Percentiles rank a stretch among this genome's conserved stretches.
These are phyloP conservation scores for Ostrea edulis DNA, from an alignment of 1,140 invertebrate species.

Conservation along the genomic window DNA sequence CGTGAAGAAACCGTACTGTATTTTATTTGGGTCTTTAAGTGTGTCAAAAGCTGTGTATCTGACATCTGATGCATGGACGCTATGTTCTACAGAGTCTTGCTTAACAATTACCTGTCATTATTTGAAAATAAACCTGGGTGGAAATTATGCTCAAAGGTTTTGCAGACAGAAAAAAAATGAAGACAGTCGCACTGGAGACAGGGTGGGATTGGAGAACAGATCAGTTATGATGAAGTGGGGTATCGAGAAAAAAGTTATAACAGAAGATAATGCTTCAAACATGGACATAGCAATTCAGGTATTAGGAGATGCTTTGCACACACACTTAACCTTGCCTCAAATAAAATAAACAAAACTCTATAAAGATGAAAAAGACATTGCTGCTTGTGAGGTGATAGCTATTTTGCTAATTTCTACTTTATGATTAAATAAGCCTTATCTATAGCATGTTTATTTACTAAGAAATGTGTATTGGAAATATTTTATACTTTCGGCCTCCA, in stretches of 20 bases:
- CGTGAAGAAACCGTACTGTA: too few relatives aligned
- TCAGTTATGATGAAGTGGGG: background rate
- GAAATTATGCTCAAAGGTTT: background rate
- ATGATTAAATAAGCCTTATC: too few relatives aligned
- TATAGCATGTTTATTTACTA: too few relatives aligned
- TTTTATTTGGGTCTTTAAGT: too few relatives aligned
- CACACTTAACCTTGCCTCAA: constrained; percentile 12
- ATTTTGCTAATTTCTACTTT: too few relatives aligned
- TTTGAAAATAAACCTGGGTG: background rate
- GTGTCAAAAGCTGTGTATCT: background rate
- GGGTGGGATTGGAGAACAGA: background rate
- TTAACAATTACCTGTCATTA: background rate
- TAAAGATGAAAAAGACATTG: too few relatives aligned
- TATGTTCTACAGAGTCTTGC: background rate
- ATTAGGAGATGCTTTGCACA: background rate
- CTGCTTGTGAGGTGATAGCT: too few relatives aligned
- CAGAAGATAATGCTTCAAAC: background rate
- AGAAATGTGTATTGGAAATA: too few relatives aligned
- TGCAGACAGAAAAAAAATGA: background rate
- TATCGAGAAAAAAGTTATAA: background rate
- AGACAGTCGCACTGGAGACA: background rate
- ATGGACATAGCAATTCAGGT: background rate
- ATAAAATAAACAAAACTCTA: background rate
- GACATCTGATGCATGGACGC: background rate
- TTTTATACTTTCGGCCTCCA: too few relatives aligned